phyloP scores from a whole-genome alignment of 2,797 vertebrate species.

The Pogoniulus pusillus region DNA sequence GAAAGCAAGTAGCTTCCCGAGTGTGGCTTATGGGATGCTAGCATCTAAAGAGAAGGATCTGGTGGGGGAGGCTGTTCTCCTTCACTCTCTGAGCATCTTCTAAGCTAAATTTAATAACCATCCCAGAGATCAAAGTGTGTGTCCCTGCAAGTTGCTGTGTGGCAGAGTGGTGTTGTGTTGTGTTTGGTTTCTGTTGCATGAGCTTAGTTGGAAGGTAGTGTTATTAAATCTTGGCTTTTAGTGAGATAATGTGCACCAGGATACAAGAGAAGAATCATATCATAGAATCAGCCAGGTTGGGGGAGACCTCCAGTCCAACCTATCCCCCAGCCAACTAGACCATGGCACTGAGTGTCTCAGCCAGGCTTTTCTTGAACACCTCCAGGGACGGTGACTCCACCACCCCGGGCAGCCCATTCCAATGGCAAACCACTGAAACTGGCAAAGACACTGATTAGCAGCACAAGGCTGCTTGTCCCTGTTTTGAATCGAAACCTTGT shows the following conservation, averaged over 20 bases:
- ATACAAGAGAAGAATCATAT: background rate
- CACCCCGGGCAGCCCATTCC: too few relatives aligned
- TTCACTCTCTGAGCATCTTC: background rate
- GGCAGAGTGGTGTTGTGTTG: background rate
- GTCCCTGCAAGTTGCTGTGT: background rate
- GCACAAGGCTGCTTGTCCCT: background rate
- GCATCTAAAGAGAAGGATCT: background rate
- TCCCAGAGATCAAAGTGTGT: background rate
- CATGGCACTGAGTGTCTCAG: too few relatives aligned
- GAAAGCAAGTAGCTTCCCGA: background rate
- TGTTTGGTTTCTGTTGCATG: background rate
- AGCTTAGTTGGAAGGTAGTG: background rate
- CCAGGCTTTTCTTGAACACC: too few relatives aligned
- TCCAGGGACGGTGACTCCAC: too few relatives aligned
- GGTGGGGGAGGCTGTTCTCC: background rate
- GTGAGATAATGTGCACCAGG: background rate
- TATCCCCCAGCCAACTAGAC: too few relatives aligned
- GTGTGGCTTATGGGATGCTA: background rate
- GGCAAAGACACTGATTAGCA: background rate
- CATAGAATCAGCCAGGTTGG: too few relatives aligned
- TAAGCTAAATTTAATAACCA: background rate
- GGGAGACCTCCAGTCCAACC: too few relatives aligned
- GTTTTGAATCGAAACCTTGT: background rate
- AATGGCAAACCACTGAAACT: too few relatives aligned
- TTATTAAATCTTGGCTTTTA: background rate